Percentiles rank a stretch among this genome's conserved stretches.
Conservation (phyloP, 2,113 vertebrate species). For the Ameiurus melas region DNA sequence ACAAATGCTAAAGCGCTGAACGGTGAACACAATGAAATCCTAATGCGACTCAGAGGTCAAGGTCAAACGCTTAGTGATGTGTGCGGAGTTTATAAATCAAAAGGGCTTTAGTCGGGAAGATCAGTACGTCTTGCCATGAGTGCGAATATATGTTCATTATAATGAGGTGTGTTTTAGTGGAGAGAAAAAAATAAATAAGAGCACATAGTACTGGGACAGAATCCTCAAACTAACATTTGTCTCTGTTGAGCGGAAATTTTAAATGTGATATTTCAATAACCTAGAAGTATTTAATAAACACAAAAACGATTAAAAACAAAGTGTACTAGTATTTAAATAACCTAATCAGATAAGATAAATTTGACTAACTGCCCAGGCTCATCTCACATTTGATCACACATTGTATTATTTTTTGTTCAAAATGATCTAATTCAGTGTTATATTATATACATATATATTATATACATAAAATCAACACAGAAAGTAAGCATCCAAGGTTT, state of each 20-base stretch:
- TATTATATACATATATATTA: too few relatives aligned
- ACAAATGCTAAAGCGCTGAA: neutral
- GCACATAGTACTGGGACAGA: too few relatives aligned
- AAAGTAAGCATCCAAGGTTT: neutral
- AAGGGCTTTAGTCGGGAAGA: neutral
- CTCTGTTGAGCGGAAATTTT: neutral
- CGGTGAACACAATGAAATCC: neutral
- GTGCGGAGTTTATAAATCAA: neutral
- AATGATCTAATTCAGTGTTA: too few relatives aligned
- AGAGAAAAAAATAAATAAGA: too few relatives aligned
- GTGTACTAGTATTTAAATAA: too few relatives aligned
- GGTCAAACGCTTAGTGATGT: neutral
- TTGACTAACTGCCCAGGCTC: neutral
- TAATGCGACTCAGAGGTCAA: neutral
- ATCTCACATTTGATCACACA: neutral
- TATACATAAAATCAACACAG: too few relatives aligned
- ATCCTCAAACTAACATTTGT: neutral
- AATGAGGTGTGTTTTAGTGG: neutral
- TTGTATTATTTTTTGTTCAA: neutral
- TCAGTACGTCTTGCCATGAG: neutral
- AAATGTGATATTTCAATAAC: neutral
- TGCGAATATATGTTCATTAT: neutral
- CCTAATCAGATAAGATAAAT: neutral
- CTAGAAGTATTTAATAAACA: too few relatives aligned
- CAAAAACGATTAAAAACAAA: too few relatives aligned